phyloP scores from a whole-genome alignment of 2,888 invertebrate species.

The Netelia fuscicornis region DNA sequence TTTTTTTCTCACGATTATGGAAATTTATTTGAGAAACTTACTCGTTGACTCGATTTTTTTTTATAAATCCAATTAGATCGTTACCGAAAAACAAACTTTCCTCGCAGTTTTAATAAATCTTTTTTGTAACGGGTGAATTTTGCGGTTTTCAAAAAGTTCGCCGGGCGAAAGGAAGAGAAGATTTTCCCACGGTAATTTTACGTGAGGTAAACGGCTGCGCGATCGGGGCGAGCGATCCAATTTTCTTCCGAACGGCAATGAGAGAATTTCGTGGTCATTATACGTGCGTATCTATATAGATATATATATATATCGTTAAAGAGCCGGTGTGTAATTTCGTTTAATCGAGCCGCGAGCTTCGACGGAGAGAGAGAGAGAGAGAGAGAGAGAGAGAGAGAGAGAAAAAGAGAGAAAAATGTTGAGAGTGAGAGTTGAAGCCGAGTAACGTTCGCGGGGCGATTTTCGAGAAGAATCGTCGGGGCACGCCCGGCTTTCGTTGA shows the following conservation, averaged over 20 bases:
- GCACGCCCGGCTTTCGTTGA: conserved; percentile 43
- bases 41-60: neutral
- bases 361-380: neutral
- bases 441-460: conserved; percentile 27
- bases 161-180: neutral
- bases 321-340: conserved; percentile 59
- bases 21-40: neutral
- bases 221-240: conserved; percentile 46
- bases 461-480: conserved; percentile 50
- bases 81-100: neutral
- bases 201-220: neutral
- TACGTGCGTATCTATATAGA: neutral
- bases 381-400: neutral
- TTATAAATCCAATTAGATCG: neutral
- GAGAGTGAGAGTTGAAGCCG: neutral
- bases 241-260: conserved; percentile 55
- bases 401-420: neutral
- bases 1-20: neutral
- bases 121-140: conserved; percentile 1
- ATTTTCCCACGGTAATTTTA: conserved; percentile 62
- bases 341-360: conserved; percentile 61
- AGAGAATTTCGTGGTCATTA: conserved; percentile 55
- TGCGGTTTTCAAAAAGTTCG: neutral
- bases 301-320: conserved; percentile 2
- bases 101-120: conserved; percentile 5